Evolutionary conservation across 2,888 invertebrate genomes (phyloP), one percentile per base, ranked within the genome.

Genomic region (Leucoptera coffeella): DNA sequence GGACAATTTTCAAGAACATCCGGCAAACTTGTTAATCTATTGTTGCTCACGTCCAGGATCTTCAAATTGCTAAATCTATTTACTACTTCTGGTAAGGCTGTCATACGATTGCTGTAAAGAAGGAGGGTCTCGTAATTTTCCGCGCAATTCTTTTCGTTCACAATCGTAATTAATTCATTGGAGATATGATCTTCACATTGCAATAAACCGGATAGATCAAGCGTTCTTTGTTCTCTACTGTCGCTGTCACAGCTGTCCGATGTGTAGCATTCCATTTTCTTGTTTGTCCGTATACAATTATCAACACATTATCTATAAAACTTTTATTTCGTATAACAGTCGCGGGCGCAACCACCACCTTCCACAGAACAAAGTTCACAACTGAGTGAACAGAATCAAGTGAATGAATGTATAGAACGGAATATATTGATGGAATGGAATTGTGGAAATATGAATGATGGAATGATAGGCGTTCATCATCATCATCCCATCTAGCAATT

Each of bases 221-320:
- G 59, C 14, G 85, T 82, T 58, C 81, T 84, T 40, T 74, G 75
- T 37, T 77, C 75, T 34, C 77, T 74, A 39, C 77, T 75, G 47
- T 88, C 88, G 49, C 84, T 85, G 43, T 86, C 85, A 52, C 85
- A 81, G 44, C 86, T 87, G 47, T 89, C 88, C 17, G 88, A 88
- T 28, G 88, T 85, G 50, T 87, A 88, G 43, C 74, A 79, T 59
- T 85, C 86, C 85, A 86, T 85, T 34, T 42, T n/a, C n/a, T n/a
- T n/a, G n/a, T n/a, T n/a, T n/a, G n/a, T n/a, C n/a, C n/a, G n/a
- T n/a, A n/a, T n/a, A n/a, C n/a, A n/a, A n/a, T n/a, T n/a, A n/a
- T n/a, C n/a, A n/a, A n/a, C n/a, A n/a, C n/a, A n/a, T n/a, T n/a
- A n/a, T n/a, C n/a, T n/a, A n/a, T n/a, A n/a, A n/a, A n/a, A n/a